Conservation (phyloP, 2,797 vertebrate species). For the Staurois parvus region DNA sequence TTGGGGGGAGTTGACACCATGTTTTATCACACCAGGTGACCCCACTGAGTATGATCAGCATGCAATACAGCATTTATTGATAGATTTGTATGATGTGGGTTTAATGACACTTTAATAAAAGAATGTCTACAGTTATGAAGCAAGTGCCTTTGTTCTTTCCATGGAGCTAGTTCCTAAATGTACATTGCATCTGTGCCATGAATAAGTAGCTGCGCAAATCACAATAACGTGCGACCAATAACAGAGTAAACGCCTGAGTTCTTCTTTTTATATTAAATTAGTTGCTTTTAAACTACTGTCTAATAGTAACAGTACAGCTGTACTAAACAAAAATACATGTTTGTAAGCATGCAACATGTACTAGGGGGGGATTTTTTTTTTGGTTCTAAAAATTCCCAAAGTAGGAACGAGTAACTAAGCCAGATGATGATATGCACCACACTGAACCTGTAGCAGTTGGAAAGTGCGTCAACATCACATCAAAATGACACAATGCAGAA, state of each 20-base stretch:
- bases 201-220: too few relatives aligned
- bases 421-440: background rate
- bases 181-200: background rate
- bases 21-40: too few relatives aligned
- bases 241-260: background rate
- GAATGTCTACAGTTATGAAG: too few relatives aligned
- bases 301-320: background rate
- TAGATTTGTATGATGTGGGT: too few relatives aligned
- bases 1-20: too few relatives aligned
- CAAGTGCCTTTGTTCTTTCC: too few relatives aligned
- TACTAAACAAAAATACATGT: background rate
- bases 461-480: conserved; percentile 28
- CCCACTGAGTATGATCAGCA: too few relatives aligned
- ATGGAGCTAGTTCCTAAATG: background rate
- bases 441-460: conserved; percentile 4
- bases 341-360: background rate
- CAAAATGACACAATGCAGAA: conserved; percentile 10
- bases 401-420: background rate
- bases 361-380: background rate
- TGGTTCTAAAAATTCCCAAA: background rate
- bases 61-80: too few relatives aligned
- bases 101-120: too few relatives aligned
- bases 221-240: background rate
- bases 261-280: background rate
- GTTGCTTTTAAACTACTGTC: background rate